Percentiles rank a stretch among this genome's conserved stretches.
Conservation (phyloP, 2,797 vertebrate species). For the Buceros bicornis region DNA sequence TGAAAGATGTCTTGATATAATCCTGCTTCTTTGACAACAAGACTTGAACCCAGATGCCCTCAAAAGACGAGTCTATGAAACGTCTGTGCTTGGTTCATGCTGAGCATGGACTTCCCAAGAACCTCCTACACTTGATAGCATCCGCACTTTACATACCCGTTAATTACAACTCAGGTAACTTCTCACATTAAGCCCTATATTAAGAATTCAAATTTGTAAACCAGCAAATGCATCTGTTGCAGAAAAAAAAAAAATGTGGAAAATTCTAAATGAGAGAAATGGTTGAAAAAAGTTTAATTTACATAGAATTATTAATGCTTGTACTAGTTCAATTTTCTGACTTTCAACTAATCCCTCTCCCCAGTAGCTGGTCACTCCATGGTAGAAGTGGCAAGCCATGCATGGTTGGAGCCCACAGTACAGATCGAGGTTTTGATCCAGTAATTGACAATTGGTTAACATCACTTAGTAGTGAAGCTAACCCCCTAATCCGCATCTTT, state of each 20-base stretch:
- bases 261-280: not conserved
- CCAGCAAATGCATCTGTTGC: not conserved
- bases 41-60: not conserved
- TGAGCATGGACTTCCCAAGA: not conserved
- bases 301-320: not conserved
- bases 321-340: not conserved
- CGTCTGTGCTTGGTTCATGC: not conserved
- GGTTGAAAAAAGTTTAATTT: not conserved
- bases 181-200: not conserved
- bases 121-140: not conserved
- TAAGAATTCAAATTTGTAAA: not conserved
- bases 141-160: not conserved
- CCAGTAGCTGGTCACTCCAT: not conserved
- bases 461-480: rapidly evolving
- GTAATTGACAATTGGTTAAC: not conserved
- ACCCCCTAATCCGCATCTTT: not conserved
- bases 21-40: not conserved
- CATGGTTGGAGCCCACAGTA: rapidly evolving
- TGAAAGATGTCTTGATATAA: not conserved
- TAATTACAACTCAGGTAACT: not conserved
- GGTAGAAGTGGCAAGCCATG: not conserved
- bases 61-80: not conserved
- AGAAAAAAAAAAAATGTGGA: not conserved
- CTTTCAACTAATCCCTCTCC: not conserved
- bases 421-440: not conserved